phyloP scores from a whole-genome alignment of 2,888 invertebrate species.

The Trilocha varians region DNA sequence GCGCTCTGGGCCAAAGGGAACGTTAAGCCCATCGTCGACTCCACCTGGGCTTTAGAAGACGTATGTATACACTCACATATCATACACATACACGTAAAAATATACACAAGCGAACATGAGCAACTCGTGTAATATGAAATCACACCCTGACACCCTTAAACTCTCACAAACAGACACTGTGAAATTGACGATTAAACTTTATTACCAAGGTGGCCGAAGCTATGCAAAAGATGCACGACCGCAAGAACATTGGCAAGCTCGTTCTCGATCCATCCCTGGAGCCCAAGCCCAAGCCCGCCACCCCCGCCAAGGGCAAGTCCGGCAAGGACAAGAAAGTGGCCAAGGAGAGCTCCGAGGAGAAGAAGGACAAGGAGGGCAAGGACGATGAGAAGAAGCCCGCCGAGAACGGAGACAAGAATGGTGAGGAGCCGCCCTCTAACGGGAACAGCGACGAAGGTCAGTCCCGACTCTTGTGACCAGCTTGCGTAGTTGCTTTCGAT shows the following conservation, averaged over 20 bases:
- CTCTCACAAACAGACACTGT: too few relatives aligned
- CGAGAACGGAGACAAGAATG: slow-evolving; percentile 65
- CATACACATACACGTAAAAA: background rate
- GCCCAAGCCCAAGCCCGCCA: slow-evolving; percentile 85
- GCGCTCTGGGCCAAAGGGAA: slow-evolving; percentile 83
- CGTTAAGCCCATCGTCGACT: slow-evolving; percentile 87
- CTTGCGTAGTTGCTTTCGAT: slow-evolving; percentile 43
- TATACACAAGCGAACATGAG: too few relatives aligned
- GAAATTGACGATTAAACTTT: background rate
- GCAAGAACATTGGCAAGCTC: slow-evolving; percentile 92
- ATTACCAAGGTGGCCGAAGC: slow-evolving; percentile 82
- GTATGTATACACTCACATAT: slow-evolving; percentile 58
- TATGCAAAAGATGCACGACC: slow-evolving; percentile 94
- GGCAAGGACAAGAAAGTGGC: slow-evolving; percentile 80
- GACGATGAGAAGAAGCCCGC: slow-evolving; percentile 67
- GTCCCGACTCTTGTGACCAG: slow-evolving; percentile 52
- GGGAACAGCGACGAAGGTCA: slow-evolving; percentile 72
- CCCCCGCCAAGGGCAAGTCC: slow-evolving; percentile 82
- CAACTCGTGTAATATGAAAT: too few relatives aligned
- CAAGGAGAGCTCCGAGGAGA: slow-evolving; percentile 78
- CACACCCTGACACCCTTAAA: too few relatives aligned
- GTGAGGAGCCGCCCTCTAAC: slow-evolving; percentile 68
- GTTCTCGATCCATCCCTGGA: slow-evolving; percentile 86
- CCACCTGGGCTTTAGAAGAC: slow-evolving; percentile 90
- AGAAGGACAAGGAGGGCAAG: slow-evolving; percentile 75